Base-by-base conservation (phyloP, 1,140 invertebrate genomes). In the Solenopsis invicta region DNA sequence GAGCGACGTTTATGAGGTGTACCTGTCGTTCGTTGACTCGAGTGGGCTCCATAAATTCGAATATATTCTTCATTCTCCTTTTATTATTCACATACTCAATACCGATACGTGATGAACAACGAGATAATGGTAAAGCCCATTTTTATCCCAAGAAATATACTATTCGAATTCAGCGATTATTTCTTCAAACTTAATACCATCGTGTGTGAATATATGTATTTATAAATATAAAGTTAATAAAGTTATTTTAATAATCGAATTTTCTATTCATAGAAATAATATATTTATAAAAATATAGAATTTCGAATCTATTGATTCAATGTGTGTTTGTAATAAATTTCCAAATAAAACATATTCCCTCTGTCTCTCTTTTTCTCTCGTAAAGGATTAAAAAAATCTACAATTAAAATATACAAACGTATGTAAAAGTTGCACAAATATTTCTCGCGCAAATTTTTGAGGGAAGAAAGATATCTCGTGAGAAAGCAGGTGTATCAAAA, bases 1-100 rank as follows among this genome's bases (percentile, higher is more conserved):
- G 75, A 64, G 61, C 62, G 78, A 81, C 50, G 77, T 69, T 37
- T 29, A n/a, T 67, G 64, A 81, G 77, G 50, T 37, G 50, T 71
- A 56, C 52, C 66, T 56, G 78, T 56, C 64, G 50, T 48, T 80
- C 61, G 61, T 69, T 52, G 78, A 71, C 2, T 59, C 78, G 52
- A 59, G 16, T 29, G 18, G 13, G 21, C 24, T 50, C 56, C 75
- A 64, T 78, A 78, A 78, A 78, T 78, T 78, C 24, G 18, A 64
- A n/a, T 59, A 45, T 48, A 61, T 50, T 61, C 18, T 50, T 64
- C 12, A n/a, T 29, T 48, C 24, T 3, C 18, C 34, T 48, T 64
- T 48, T 29, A 41, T 54, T 69, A 50, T 52, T 59, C 8, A 48
- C 8, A 12, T 56, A 71, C 4, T 59, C 48, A 24, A 12, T 34